These are phyloP conservation scores for Epizoanthus rinbou DNA, from an alignment of 92 coral and sea anemone species.

Conservation along the genomic window DNA sequence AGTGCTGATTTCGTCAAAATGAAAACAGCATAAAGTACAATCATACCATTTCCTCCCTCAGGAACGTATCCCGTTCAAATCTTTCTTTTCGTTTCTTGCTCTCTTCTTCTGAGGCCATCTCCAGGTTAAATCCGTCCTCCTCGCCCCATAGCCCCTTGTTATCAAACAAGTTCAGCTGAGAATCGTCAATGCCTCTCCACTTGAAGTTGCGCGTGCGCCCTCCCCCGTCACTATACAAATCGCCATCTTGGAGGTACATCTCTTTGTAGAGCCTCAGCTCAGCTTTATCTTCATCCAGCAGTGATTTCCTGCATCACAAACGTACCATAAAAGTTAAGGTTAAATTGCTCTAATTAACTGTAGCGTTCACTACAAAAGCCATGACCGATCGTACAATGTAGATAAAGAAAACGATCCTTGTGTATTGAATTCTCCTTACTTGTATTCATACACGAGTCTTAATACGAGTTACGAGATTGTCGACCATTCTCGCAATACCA, in stretches of 20 bases:
- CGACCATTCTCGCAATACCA: too few relatives aligned
- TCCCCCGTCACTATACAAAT: slow-evolving; percentile 82
- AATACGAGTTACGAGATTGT: too few relatives aligned
- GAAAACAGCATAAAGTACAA: too few relatives aligned
- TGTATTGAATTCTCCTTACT: too few relatives aligned
- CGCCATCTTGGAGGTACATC: slow-evolving; percentile 96
- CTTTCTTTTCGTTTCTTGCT: slow-evolving; percentile 90
- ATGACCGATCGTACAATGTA: too few relatives aligned
- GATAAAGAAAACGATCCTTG: too few relatives aligned
- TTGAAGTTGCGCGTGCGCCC: slow-evolving; percentile 93
- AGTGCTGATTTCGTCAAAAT: too few relatives aligned
- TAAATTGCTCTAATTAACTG: too few relatives aligned
- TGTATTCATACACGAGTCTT: too few relatives aligned
- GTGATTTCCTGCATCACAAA: slow-evolving; percentile 68
- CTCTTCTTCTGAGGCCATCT: slow-evolving; percentile 82
- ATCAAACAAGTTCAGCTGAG: slow-evolving; percentile 83
- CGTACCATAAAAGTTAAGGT: too few relatives aligned
- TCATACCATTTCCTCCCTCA: slow-evolving; percentile 89
- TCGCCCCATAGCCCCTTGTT: slow-evolving; percentile 92
- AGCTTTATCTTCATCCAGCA: slow-evolving; percentile 90
- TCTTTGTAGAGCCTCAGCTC: slow-evolving; percentile 89
- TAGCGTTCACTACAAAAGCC: too few relatives aligned
- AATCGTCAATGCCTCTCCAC: slow-evolving; percentile 93
- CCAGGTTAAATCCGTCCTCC: slow-evolving; percentile 73
- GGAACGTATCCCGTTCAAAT: slow-evolving; percentile 88